Base-by-base conservation (phyloP, 1,140 invertebrate genomes). In the Gyrodactylus bullatarudis region DNA sequence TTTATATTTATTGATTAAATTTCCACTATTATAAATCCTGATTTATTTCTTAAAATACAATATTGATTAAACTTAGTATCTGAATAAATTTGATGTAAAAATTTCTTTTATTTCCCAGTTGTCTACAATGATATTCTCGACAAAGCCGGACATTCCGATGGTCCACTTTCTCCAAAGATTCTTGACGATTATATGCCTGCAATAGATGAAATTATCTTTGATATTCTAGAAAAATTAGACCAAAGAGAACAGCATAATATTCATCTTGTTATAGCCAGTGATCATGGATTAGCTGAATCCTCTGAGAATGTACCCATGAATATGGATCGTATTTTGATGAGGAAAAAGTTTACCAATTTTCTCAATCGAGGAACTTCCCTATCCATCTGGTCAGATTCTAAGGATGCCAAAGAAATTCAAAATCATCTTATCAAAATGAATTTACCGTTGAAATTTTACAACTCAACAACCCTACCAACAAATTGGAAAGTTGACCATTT, bases 111-210 rank as follows among this genome's bases (percentile, higher is more conserved):
- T 69, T n/a, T 71, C 20, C 1, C 70, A 71, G 70, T 71, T 21
- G 70, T 71, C 16, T 71, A 71, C 23, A 71, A 71, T 24, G 70
- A 71, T 71, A 21, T 24, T 23, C 24, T 71, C 21, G 70, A 71
- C 70, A 71, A 24, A n/a, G n/a, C 24, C 1, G 24, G 21, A 1
- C 70, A 71, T 24, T 24, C 8, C 8, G 21, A 23, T 19, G 70
- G 70, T 1, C 70, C 70, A 23, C 26, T 23, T 20, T 71, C 70
- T 2, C 1, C 70, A 19, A 71, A 21, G 1, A 21, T 71, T 1
- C 21, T 24, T 23, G 23, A 71, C n/a, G 1, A 71, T 24, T 25
- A 23, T 19, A 21, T 71, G 26, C 70, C 70, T 1, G 20, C 8
- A 1, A 71, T 71, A 20, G 70, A 71, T 24, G 8, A 23, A 24